Conservation (phyloP, 2,888 invertebrate genomes). For the Caenorhabditis angaria region DNA sequence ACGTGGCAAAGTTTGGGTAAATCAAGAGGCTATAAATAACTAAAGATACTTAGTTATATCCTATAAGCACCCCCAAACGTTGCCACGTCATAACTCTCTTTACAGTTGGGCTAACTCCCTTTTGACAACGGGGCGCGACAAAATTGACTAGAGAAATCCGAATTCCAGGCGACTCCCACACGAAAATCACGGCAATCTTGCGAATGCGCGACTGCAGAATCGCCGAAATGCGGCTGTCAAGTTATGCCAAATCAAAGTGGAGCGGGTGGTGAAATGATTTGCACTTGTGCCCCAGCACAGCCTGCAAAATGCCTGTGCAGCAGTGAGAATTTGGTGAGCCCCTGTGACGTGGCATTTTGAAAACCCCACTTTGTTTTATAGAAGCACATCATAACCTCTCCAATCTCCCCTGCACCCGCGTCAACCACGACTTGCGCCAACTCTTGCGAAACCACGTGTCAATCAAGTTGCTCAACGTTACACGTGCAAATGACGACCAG, state of each 20-base stretch:
- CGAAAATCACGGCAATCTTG: conserved; percentile 44
- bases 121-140: too few species aligned
- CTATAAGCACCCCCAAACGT: too few species aligned
- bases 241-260: conserved; percentile 32
- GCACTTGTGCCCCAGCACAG: conserved; percentile 43
- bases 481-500: not conserved
- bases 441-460: conserved; percentile 42
- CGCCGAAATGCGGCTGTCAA: conserved; percentile 52
- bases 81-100: too few species aligned
- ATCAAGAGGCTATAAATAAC: too few species aligned
- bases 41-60: too few species aligned
- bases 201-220: conserved; percentile 43
- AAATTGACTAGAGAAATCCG: too few species aligned
- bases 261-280: conserved; percentile 48
- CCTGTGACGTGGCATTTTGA: not conserved
- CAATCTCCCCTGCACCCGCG: conserved; percentile 16
- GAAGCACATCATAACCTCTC: conserved; percentile 20
- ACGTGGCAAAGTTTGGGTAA: too few species aligned
- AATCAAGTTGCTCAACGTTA: conserved; percentile 27
- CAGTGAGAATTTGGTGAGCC: conserved; percentile 37
- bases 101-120: too few species aligned
- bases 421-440: conserved; percentile 36
- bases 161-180: too few species aligned
- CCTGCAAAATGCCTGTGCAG: conserved; percentile 50
- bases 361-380: not conserved